Percentiles rank a stretch among this genome's conserved stretches.
phyloP scores from a whole-genome alignment of 2,797 vertebrate species.

The Hemibagrus guttatus region DNA sequence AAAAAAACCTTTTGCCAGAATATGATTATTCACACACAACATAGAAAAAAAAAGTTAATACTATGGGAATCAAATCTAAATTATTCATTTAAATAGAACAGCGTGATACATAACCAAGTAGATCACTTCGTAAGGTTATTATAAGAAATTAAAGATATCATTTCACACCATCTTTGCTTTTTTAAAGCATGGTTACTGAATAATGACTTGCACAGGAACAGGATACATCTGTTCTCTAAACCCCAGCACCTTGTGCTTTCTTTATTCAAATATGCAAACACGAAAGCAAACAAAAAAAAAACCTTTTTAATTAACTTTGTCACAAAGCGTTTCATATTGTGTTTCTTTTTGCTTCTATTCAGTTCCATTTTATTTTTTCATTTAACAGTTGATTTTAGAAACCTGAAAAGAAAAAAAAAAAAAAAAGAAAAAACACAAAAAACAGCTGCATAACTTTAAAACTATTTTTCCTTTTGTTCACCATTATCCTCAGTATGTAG shows the following conservation, averaged over 20 bases:
- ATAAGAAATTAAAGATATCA: background rate
- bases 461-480: background rate
- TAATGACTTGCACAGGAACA: background rate
- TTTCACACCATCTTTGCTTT: background rate
- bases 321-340: background rate
- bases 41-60: background rate
- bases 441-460: background rate
- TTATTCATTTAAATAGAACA: background rate
- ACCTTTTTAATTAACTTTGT: background rate
- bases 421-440: background rate
- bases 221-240: conserved; percentile 32
- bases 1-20: no score
- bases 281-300: background rate
- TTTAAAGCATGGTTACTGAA: background rate
- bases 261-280: background rate
- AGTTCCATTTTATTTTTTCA: background rate
- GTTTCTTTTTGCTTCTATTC: background rate
- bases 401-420: no score
- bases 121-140: background rate
- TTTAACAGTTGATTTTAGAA: background rate
- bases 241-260: background rate
- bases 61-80: background rate
- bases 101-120: background rate
- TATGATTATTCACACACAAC: no score
- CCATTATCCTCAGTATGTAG: background rate